A percentile compares a stretch with the other conserved stretches of the same genome.
Conservation (phyloP, 92 coral and sea anemone genomes). For the Blastomussa wellsi region DNA sequence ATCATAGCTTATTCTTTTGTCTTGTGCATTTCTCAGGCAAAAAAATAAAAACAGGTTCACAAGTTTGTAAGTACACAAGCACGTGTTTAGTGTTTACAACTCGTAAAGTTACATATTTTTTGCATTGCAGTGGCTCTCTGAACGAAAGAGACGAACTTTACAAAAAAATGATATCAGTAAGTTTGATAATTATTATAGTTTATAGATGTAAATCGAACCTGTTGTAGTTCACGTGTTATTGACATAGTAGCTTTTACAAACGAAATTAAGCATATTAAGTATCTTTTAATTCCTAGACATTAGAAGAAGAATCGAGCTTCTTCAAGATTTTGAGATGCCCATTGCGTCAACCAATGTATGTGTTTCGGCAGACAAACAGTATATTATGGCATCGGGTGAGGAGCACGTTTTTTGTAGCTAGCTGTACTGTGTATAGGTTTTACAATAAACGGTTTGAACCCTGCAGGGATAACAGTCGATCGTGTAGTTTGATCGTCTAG, state of each 20-base stretch:
- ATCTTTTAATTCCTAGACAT: slow-evolving; percentile 56
- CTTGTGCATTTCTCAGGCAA: not conserved
- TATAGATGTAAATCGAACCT: too few species aligned
- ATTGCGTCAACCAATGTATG: slow-evolving; percentile 88
- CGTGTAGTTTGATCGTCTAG: too few species aligned
- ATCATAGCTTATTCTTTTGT: not conserved
- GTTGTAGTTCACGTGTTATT: too few species aligned
- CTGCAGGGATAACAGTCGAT: too few species aligned
- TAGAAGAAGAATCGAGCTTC: slow-evolving; percentile 92
- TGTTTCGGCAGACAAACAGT: slow-evolving; percentile 85
- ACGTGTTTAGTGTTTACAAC: slow-evolving; percentile 13
- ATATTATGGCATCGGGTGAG: slow-evolving; percentile 85
- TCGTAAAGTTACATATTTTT: not conserved
- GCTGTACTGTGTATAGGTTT: too few species aligned
- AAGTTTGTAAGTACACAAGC: too few species aligned
- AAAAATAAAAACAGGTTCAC: not conserved
- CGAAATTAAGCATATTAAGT: not conserved
- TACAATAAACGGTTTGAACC: too few species aligned
- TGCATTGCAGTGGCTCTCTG: slow-evolving; percentile 91
- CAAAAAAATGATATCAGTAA: slow-evolving; percentile 95
- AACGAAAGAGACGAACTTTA: slow-evolving; percentile 81
- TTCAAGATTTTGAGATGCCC: slow-evolving; percentile 99
- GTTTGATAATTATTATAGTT: slow-evolving; percentile 14
- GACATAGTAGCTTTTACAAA: too few species aligned
- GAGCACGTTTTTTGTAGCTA: not conserved